Conservation (phyloP, 2,888 invertebrate genomes). For the Boloria selene region DNA sequence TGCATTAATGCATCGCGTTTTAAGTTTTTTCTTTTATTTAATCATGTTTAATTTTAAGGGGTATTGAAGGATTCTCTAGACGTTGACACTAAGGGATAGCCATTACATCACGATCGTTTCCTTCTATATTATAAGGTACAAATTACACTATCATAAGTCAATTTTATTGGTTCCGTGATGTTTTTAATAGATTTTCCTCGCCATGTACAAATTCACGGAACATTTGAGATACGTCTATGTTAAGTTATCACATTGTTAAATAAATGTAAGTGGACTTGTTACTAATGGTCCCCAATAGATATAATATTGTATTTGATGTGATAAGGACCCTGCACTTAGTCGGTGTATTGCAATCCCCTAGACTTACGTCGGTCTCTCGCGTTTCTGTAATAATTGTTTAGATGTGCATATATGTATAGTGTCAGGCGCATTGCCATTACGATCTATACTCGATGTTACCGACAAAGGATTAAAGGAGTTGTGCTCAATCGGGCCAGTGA, state of each 20-base stretch:
- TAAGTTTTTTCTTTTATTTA: slow-evolving; percentile 60
- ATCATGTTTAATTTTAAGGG: slow-evolving; percentile 59
- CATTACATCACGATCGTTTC: slow-evolving; percentile 39
- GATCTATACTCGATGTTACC: slow-evolving; percentile 33
- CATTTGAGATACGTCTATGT: slow-evolving; percentile 62
- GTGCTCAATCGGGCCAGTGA: slow-evolving; percentile 31
- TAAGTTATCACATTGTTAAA: slow-evolving; percentile 73
- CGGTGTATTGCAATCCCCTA: slow-evolving; percentile 70
- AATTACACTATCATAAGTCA: slow-evolving; percentile 61
- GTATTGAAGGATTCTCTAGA: slow-evolving; percentile 52
- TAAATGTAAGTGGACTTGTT: slow-evolving; percentile 64
- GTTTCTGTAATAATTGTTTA: slow-evolving; percentile 47
- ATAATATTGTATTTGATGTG: slow-evolving; percentile 75
- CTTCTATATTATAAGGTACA: slow-evolving; percentile 70
- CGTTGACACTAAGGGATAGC: slow-evolving; percentile 56
- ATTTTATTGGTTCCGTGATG: slow-evolving; percentile 49
- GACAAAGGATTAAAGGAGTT: slow-evolving; percentile 25
- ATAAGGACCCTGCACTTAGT: slow-evolving; percentile 67
- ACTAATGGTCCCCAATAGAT: slow-evolving; percentile 67
- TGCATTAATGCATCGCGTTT: slow-evolving; percentile 79
- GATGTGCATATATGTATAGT: slow-evolving; percentile 34
- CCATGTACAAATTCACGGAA: slow-evolving; percentile 59
- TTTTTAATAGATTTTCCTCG: slow-evolving; percentile 43
- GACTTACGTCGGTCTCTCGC: slow-evolving; percentile 69
- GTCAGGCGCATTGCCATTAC: slow-evolving; percentile 21